Percentiles rank a stretch among this genome's conserved stretches.
phyloP scores from a whole-genome alignment of 1,140 invertebrate species.

The Drosophila azteca region DNA sequence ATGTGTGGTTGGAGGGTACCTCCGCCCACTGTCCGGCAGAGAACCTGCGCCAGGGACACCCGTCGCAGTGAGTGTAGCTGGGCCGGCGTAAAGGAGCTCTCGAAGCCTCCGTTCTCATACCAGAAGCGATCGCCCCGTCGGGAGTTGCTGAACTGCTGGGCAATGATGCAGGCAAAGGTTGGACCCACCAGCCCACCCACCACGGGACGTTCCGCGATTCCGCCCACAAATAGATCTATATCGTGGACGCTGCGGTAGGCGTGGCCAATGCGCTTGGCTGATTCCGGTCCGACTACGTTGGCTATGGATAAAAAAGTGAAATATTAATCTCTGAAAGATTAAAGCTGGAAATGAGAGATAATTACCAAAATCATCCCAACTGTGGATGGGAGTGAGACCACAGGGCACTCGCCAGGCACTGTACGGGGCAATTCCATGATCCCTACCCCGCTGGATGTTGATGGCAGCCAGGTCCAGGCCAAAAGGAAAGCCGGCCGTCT shows the following conservation, averaged over 20 bases:
- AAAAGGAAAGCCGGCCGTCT: constrained; percentile 88
- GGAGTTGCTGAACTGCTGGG: constrained; percentile 94
- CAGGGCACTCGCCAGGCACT: constrained; percentile 92
- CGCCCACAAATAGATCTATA: constrained; percentile 96
- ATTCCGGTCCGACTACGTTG: constrained; percentile 88
- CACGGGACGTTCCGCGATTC: constrained; percentile 92
- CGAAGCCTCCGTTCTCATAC: constrained; percentile 92
- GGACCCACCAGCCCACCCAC: constrained; percentile 94
- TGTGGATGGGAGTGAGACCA: constrained; percentile 88
- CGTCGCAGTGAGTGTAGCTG: constrained; percentile 94
- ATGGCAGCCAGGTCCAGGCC: constrained; percentile 95
- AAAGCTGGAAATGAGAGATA: too few species aligned
- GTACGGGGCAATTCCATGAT: constrained; percentile 95
- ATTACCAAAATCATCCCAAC: constrained; percentile 89
- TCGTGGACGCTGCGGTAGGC: constrained; percentile 91
- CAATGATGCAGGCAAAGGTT: constrained; percentile 98
- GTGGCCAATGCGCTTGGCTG: constrained; percentile 86
- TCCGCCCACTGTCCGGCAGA: constrained; percentile 87
- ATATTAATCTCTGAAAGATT: not conserved
- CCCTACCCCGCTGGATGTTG: constrained; percentile 94
- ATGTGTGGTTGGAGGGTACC: constrained; percentile 82
- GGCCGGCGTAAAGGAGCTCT: constrained; percentile 90
- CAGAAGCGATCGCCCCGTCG: constrained; percentile 96
- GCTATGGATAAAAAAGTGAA: constrained; percentile 66
- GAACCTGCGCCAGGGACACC: constrained; percentile 91